Evolutionary conservation across 2,797 vertebrate genomes (phyloP).

Genomic region (Forpus xanthops): DNA sequence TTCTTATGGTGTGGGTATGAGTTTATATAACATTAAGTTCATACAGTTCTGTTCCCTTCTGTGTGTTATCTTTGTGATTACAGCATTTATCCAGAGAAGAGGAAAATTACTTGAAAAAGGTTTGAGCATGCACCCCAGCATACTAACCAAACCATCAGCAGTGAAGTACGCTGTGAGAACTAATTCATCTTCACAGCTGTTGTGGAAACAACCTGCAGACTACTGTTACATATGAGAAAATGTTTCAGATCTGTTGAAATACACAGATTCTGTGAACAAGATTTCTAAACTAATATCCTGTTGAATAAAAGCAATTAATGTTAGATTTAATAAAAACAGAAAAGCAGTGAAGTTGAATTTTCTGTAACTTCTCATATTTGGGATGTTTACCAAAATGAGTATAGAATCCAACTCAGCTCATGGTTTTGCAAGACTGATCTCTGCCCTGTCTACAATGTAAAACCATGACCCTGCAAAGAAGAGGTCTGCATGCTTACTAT

Average conservation of each 20-base stretch:
- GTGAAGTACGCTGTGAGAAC: not conserved
- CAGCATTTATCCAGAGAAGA: not conserved
- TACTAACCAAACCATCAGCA: not conserved
- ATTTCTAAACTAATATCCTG: not conserved
- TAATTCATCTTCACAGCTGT: not conserved
- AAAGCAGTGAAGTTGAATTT: not conserved
- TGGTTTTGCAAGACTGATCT: not conserved
- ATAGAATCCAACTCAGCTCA: not conserved
- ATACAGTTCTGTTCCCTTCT: not conserved
- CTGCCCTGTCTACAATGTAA: not conserved
- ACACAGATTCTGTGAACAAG: not conserved
- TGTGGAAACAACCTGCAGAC: not conserved
- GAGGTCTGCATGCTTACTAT: not conserved
- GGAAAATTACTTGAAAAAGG: not conserved
- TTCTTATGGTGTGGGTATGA: not conserved
- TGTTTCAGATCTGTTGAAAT: not conserved
- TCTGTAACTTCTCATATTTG: not conserved
- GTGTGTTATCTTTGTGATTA: not conserved
- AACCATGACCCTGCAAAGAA: not conserved
- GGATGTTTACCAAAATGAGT: not conserved
- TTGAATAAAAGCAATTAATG: not conserved
- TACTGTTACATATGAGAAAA: not conserved
- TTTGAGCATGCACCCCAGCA: not conserved
- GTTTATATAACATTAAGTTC: not conserved
- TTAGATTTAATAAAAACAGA: not conserved